Conservation (phyloP, 2,888 invertebrate species). For the Microctonus aethiopoides region DNA sequence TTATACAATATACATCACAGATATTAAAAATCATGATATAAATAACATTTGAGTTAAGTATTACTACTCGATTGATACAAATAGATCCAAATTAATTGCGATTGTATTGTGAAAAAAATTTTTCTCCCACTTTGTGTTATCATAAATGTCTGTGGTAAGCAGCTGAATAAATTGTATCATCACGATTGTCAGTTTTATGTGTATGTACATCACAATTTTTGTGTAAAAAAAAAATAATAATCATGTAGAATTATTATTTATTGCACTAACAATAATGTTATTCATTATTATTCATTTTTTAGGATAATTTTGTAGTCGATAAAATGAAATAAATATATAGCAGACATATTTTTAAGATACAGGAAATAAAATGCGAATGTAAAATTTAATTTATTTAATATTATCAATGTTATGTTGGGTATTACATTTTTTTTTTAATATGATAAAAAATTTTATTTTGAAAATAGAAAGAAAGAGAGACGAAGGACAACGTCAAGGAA, state of each 20-base stretch:
- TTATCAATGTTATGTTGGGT: background rate
- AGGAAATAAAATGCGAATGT: background rate
- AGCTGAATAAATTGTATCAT: background rate
- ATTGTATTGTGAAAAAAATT: background rate
- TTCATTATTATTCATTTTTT: background rate
- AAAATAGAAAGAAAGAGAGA: background rate
- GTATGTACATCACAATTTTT: background rate
- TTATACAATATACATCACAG: no score
- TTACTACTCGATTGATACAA: background rate
- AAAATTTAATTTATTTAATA: background rate
- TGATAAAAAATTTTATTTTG: background rate
- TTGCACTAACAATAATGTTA: background rate
- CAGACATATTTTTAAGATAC: no score
- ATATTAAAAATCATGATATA: background rate
- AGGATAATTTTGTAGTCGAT: no score
- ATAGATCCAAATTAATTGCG: background rate
- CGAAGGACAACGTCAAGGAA: background rate
- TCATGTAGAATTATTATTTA: background rate
- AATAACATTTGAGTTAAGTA: background rate
- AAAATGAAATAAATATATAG: no score
- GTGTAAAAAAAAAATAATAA: background rate
- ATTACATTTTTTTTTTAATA: background rate
- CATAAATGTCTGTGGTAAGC: background rate
- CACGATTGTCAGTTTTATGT: background rate
- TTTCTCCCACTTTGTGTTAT: background rate